A percentile compares a stretch with the other conserved stretches of the same genome.
Conservation (phyloP, 2,113 vertebrate genomes). For the Cyprinus carpio region DNA sequence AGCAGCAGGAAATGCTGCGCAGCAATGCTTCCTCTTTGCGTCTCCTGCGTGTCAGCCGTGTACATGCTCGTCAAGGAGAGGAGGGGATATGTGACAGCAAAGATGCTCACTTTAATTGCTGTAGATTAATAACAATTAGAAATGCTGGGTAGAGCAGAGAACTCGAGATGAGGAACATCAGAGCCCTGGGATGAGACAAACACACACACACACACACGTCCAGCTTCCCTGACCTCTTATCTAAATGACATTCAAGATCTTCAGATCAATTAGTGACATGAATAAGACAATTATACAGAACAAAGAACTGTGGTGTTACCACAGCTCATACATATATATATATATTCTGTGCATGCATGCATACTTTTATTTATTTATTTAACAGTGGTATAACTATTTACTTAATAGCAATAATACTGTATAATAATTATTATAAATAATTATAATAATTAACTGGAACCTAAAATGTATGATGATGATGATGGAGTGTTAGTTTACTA, state of each 20-base stretch:
- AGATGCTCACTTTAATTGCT: conserved; percentile 87
- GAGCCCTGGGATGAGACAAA: conserved; percentile 17
- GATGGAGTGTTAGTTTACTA: too few relatives aligned
- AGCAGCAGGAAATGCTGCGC: background rate
- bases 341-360: too few relatives aligned
- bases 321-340: too few relatives aligned
- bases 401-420: too few relatives aligned
- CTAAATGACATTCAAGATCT: background rate
- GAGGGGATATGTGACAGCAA: conserved; percentile 80
- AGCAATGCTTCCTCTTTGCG: conserved; percentile 12
- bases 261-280: background rate
- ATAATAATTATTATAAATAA: too few relatives aligned
- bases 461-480: too few relatives aligned
- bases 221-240: background rate
- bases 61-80: conserved; percentile 78
- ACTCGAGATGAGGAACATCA: conserved; percentile 30
- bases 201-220: background rate
- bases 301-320: background rate
- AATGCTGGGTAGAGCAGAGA: conserved; percentile 69
- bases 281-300: background rate
- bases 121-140: conserved; percentile 94
- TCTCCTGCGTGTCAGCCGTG: conserved; percentile 73
- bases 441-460: too few relatives aligned
- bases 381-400: too few relatives aligned
- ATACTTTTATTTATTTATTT: too few relatives aligned